These are phyloP conservation scores for Ceryle rudis DNA, from an alignment of 2,797 vertebrate species.

Conservation along the genomic window DNA sequence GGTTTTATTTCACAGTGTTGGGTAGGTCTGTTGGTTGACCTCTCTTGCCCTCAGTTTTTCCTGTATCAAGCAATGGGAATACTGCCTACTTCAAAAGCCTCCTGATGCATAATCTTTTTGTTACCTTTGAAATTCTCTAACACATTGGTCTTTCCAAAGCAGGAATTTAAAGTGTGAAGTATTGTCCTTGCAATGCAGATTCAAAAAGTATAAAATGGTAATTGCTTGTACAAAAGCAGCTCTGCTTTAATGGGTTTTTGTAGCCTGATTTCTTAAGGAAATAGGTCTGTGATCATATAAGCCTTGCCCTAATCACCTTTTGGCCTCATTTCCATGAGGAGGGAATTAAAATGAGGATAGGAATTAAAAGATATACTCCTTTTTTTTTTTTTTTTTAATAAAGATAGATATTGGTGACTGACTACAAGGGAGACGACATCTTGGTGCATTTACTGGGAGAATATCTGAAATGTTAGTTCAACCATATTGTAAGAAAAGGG, in stretches of 20 bases:
- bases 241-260: background rate
- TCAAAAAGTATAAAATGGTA: background rate
- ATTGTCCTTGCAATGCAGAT: background rate
- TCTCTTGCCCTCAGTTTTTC: slow-evolving; percentile 3
- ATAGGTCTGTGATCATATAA: background rate
- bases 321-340: background rate
- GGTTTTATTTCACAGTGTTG: background rate
- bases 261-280: background rate
- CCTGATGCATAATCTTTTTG: background rate
- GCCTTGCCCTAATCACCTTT: background rate
- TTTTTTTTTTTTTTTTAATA: background rate
- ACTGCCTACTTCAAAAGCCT: background rate
- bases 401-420: background rate
- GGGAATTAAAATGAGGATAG: background rate
- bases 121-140: background rate
- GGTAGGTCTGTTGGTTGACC: background rate
- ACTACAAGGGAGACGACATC: background rate
- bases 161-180: background rate
- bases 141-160: background rate
- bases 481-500: background rate
- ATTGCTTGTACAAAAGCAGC: background rate
- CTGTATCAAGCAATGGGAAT: background rate
- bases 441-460: background rate
- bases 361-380: background rate
- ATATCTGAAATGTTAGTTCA: background rate